Evolutionary conservation across 2,888 invertebrate genomes (phyloP).

Genomic region (Andrena fulva): DNA sequence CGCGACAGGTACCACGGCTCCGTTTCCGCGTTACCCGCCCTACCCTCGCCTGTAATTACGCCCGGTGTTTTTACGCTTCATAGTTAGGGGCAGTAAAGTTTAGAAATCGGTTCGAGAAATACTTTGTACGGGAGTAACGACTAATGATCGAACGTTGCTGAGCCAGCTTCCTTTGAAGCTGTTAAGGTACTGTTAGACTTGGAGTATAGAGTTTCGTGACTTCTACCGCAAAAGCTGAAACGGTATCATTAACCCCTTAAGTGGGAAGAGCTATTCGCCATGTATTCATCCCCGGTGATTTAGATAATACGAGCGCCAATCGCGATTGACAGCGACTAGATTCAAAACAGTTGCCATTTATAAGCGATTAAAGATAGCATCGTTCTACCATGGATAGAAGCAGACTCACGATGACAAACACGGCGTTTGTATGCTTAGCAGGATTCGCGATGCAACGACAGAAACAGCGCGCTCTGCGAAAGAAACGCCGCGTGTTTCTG

Average conservation of each 20-base stretch:
- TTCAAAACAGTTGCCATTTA: not conserved
- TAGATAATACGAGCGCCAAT: no score
- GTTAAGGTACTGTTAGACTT: not conserved
- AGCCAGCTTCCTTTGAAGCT: conserved; percentile 3
- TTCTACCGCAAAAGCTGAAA: not conserved
- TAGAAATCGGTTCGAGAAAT: conserved; percentile 11
- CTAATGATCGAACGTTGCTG: not conserved
- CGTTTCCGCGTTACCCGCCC: conserved; percentile 20
- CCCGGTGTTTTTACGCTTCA: conserved; percentile 1
- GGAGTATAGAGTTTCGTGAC: not conserved
- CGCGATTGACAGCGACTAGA: no score
- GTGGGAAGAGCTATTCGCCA: no score
- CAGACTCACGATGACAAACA: not conserved
- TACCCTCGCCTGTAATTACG: conserved; percentile 30
- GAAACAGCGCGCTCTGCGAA: not conserved
- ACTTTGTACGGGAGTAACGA: not conserved
- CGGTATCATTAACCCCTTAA: not conserved
- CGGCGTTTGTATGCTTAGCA: not conserved
- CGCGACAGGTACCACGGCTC: conserved; percentile 54
- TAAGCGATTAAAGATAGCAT: not conserved
- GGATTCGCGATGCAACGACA: not conserved
- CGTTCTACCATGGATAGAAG: not conserved
- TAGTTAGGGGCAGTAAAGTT: not conserved
- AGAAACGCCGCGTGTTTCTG: not conserved
- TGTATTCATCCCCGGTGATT: no score